phyloP scores from a whole-genome alignment of 2,888 invertebrate genomes.

The Callyntrura sp. region DNA sequence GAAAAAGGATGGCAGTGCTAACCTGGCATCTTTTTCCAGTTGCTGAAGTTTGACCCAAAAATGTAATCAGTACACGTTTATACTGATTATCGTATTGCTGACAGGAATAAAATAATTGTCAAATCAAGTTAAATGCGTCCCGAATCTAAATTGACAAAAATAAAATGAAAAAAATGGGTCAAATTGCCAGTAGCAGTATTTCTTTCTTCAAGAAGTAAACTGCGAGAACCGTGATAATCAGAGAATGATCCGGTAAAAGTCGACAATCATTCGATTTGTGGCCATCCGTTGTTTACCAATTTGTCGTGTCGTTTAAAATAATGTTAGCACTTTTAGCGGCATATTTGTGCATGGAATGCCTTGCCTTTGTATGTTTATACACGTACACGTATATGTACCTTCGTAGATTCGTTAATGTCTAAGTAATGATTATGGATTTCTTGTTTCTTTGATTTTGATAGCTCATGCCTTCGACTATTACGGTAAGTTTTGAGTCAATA shows the following conservation, averaged over 20 bases:
- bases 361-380: not conserved
- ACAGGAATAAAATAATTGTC: too few species aligned
- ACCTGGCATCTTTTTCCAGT: not conserved
- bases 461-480: constrained; percentile 99
- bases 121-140: too few species aligned
- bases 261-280: not conserved
- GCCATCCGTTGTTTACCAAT: not conserved
- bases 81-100: too few species aligned
- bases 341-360: constrained; percentile 57
- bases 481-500: constrained; percentile 92
- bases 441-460: constrained; percentile 86
- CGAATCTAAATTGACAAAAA: too few species aligned
- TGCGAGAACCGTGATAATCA: not conserved
- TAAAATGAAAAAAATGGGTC: too few species aligned
- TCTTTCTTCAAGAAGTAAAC: too few species aligned
- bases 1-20: too few species aligned
- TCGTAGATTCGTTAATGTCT: constrained; percentile 64
- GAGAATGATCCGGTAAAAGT: not conserved
- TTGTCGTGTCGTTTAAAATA: not conserved
- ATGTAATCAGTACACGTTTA: not conserved
- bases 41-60: not conserved
- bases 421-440: constrained; percentile 83
- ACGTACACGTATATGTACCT: constrained; percentile 47
- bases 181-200: too few species aligned
- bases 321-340: not conserved